Base-by-base conservation (phyloP, 2,113 vertebrate genomes). In the Sinosuthora webbiana region DNA sequence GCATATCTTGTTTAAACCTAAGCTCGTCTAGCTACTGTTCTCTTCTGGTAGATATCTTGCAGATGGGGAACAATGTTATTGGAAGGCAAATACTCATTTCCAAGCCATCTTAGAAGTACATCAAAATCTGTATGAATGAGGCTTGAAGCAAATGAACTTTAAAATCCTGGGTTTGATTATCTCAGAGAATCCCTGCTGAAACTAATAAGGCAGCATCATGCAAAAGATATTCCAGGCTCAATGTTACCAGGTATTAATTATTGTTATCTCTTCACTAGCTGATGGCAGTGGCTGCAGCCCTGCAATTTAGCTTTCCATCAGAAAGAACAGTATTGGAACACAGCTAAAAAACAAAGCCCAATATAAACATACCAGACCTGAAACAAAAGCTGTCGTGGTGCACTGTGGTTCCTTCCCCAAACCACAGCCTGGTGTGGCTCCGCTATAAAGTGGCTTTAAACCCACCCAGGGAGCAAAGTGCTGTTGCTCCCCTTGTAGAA, bases 191-290 rank as follows among this genome's bases (percentile, higher is more conserved):
- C 68, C 45, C 88, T 95, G 86, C 90, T 95, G 94, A 95, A 97
- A 67, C 60, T 90, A 95, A 83, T 93, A 94, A 95, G 73, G 76
- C 68, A 56, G 56, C 69, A 88, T 81, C 92, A 75, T 78, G 83
- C 63, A 80, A 92, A 60, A 95, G 62, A 44, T 16, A 59, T 86
- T 89, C 21, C 22, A 91, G 78, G 71, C 82, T 90, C 90, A 77
- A 28, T 89, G 89, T 92, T 94, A 63, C 67, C 59, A 64, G 95
- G 68, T 88, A 83, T 96, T 94, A 94, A 95, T 94, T 95, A 91
- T 77, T 91, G 74, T 95, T 96, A 91, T 88, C 82, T 85, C 74
- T 95, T 50, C n/a, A 47, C 67, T 41, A 35, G 65, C 81, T 91
- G 87, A 70, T 87, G 82, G 65, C 67, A 31, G 50, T 67, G 71